Conservation (phyloP, 2,797 vertebrate species). For the Hyperoplus immaculatus region DNA sequence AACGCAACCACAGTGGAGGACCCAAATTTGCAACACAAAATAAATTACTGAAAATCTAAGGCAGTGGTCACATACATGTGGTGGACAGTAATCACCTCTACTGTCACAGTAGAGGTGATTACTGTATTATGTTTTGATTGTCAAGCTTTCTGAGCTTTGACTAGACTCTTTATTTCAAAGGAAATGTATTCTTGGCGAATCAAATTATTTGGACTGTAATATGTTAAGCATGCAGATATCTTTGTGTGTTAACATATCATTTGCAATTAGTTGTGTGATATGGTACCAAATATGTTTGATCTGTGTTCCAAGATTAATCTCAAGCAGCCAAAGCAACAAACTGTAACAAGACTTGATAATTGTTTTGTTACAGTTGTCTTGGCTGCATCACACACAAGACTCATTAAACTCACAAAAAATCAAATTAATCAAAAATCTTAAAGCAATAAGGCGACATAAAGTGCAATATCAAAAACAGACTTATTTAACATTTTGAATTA, state of each 20-base stretch:
- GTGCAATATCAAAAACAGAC: too few relatives aligned
- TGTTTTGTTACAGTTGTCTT: too few relatives aligned
- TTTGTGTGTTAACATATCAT: constrained; percentile 39
- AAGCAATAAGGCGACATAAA: too few relatives aligned
- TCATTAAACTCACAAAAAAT: too few relatives aligned
- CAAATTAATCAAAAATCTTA: too few relatives aligned
- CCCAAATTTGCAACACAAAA: constrained; percentile 58
- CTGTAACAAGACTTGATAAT: constrained; percentile 31
- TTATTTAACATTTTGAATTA: too few relatives aligned
- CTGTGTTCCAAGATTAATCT: constrained; percentile 33
- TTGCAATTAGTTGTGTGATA: constrained; percentile 17
- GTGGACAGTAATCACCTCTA: constrained; percentile 8
- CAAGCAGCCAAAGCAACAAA: constrained; percentile 16
- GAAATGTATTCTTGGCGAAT: constrained; percentile 54
- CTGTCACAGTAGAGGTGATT: constrained; percentile 35
- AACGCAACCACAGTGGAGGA: constrained; percentile 36
- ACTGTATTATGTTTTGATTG: constrained; percentile 69
- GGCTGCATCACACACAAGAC: too few relatives aligned
- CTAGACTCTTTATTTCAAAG: constrained; percentile 73
- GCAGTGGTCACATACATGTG: constrained; percentile 66
- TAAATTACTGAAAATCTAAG: constrained; percentile 60
- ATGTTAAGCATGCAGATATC: constrained; percentile 39
- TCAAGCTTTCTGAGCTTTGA: constrained; percentile 73
- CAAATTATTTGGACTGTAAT: constrained; percentile 43
- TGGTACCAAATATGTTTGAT: constrained; percentile 33